These are phyloP conservation scores for Dryocosmus kuriphilus DNA, from an alignment of 2,888 invertebrate species.

Conservation along the genomic window DNA sequence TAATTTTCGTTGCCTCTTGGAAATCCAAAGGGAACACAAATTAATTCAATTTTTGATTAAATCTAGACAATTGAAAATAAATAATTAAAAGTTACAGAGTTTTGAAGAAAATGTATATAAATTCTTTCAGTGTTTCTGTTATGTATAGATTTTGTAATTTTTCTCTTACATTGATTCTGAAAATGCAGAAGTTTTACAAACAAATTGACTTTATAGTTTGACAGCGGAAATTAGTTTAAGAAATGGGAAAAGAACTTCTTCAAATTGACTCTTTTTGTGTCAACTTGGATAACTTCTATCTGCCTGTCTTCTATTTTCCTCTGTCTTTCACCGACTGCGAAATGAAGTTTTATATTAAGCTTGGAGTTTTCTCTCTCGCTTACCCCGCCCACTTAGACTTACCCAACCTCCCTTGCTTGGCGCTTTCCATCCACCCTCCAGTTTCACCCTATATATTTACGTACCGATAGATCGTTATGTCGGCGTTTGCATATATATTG, in stretches of 20 bases:
- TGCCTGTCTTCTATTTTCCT: conserved; percentile 65
- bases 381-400: conserved; percentile 60
- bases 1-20: no score
- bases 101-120: no score
- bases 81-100: no score
- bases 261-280: conserved; percentile 41
- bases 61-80: no score
- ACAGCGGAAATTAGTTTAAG: not conserved
- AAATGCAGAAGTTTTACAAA: not conserved
- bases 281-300: conserved; percentile 63
- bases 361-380: conserved; percentile 66
- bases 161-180: not conserved
- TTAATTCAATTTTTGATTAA: no score
- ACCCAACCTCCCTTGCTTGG: conserved; percentile 58
- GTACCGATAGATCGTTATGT: conserved; percentile 77
- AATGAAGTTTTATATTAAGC: conserved; percentile 78
- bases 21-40: no score
- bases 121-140: not conserved
- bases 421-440: conserved; percentile 57
- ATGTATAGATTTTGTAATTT: not conserved
- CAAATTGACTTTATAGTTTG: conserved; percentile 7
- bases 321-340: conserved; percentile 73
- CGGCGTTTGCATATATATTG: conserved; percentile 77
- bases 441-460: conserved; percentile 73
- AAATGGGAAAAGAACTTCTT: conserved; percentile 15